Percentiles rank a stretch among this genome's conserved stretches.
Conservation (phyloP, 2,113 vertebrate species). For the Cyphomyrus plagiostoma region DNA sequence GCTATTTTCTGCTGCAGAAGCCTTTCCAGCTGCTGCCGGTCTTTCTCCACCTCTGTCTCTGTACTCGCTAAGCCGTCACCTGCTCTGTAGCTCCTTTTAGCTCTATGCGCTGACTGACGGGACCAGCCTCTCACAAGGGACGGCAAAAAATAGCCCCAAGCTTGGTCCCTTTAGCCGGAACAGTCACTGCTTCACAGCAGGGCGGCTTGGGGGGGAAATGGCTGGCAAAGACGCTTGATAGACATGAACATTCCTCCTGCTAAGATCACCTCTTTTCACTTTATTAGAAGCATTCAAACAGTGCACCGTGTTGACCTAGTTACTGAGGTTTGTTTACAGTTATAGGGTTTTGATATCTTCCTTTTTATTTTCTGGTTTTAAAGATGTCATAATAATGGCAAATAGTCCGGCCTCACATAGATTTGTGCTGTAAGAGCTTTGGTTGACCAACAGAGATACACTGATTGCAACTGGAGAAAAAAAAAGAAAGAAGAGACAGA, state of each 20-base stretch:
- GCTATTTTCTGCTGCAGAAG: background rate
- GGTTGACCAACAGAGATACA: background rate
- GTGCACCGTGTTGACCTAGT: background rate
- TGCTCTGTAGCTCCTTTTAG: background rate
- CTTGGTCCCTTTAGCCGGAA: background rate
- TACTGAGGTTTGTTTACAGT: background rate
- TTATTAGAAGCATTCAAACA: background rate
- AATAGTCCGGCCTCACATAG: background rate
- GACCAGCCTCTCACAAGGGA: slow-evolving; percentile 2
- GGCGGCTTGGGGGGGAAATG: background rate
- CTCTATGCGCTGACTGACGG: background rate
- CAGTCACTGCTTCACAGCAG: background rate
- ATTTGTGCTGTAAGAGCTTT: background rate
- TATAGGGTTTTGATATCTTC: background rate
- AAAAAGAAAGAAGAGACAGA: background rate
- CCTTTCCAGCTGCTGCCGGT: background rate
- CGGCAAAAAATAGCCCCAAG: slow-evolving; percentile 1
- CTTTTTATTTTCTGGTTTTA: background rate
- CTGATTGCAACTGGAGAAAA: background rate
- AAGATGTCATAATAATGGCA: background rate
- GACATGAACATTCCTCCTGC: too few relatives aligned
- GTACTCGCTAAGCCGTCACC: background rate
- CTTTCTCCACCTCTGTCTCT: background rate
- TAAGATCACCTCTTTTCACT: background rate
- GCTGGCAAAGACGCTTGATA: background rate